These are phyloP conservation scores for Alcis repandata DNA, from an alignment of 2,888 invertebrate genomes.

Conservation along the genomic window DNA sequence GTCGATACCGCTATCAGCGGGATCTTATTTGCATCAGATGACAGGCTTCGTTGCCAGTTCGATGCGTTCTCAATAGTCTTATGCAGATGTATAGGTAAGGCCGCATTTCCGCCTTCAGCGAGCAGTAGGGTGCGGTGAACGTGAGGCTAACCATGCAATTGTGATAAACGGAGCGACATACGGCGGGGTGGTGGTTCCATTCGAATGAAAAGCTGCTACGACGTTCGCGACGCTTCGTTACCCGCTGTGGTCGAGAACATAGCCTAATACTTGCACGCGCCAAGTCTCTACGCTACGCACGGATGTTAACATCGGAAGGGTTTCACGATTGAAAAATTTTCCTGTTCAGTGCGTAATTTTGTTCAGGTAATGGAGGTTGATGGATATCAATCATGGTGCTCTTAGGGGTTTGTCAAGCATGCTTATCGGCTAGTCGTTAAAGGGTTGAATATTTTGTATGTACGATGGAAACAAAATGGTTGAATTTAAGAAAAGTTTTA, in stretches of 20 bases:
- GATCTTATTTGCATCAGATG: slow-evolving; percentile 66
- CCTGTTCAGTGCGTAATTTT: slow-evolving; percentile 59
- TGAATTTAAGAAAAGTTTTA: no score
- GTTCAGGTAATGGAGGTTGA: slow-evolving; percentile 50
- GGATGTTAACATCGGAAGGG: slow-evolving; percentile 31
- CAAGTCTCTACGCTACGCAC: not conserved
- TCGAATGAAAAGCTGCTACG: not conserved
- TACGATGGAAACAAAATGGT: no score
- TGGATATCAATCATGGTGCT: slow-evolving; percentile 54
- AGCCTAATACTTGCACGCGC: slow-evolving; percentile 1
- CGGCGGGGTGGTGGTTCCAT: not conserved
- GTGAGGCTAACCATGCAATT: no score
- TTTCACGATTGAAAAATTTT: slow-evolving; percentile 55
- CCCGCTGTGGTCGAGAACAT: not conserved
- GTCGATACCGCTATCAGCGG: slow-evolving; percentile 62
- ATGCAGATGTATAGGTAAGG: slow-evolving; percentile 33
- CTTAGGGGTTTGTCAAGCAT: slow-evolving; percentile 40
- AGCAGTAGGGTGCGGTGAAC: not conserved
- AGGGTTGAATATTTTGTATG: slow-evolving; percentile 7
- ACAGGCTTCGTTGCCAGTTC: slow-evolving; percentile 46
- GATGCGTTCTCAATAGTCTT: slow-evolving; percentile 40
- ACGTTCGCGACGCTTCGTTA: not conserved
- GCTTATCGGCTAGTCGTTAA: not conserved
- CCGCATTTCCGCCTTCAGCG: not conserved
- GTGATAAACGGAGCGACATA: no score